phyloP scores from a whole-genome alignment of 2,797 vertebrate species.

The Gambelia wislizenii region DNA sequence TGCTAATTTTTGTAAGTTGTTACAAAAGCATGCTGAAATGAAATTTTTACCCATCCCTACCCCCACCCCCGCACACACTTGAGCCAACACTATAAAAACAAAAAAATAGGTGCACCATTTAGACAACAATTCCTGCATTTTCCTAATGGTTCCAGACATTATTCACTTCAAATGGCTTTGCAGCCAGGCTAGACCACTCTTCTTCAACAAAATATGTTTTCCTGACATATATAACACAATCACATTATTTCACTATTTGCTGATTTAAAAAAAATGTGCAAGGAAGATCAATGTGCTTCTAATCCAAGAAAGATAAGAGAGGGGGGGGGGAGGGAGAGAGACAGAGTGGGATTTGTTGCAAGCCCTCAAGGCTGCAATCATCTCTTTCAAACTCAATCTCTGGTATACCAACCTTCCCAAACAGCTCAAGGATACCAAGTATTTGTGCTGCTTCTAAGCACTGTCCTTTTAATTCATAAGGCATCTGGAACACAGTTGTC shows the following conservation, averaged over 20 bases:
- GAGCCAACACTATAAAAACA: neutral
- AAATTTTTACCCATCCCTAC: neutral
- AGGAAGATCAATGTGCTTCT: constrained; percentile 26
- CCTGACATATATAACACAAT: constrained; percentile 14
- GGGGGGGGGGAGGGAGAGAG: neutral
- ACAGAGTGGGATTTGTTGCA: neutral
- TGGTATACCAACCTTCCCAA: constrained; percentile 2
- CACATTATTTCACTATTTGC: neutral
- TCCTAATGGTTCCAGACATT: too few species aligned
- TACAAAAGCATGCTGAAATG: neutral
- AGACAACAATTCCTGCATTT: neutral
- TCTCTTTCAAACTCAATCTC: too few species aligned
- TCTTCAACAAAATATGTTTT: constrained; percentile 8
- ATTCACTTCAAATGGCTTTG: neutral
- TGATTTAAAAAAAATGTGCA: neutral
- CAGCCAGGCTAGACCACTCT: too few species aligned
- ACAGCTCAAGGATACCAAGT: constrained; percentile 8
- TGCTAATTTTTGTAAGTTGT: neutral
- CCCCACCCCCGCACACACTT: neutral
- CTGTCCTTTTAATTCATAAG: neutral
- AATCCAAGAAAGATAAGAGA: neutral
- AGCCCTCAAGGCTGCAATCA: neutral
- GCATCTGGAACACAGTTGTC: neutral
- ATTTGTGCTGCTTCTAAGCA: constrained; percentile 14
- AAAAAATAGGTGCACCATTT: too few species aligned